Evolutionary conservation across 2,113 vertebrate species (phyloP).

Genomic region (Oxyruncus cristatus): DNA sequence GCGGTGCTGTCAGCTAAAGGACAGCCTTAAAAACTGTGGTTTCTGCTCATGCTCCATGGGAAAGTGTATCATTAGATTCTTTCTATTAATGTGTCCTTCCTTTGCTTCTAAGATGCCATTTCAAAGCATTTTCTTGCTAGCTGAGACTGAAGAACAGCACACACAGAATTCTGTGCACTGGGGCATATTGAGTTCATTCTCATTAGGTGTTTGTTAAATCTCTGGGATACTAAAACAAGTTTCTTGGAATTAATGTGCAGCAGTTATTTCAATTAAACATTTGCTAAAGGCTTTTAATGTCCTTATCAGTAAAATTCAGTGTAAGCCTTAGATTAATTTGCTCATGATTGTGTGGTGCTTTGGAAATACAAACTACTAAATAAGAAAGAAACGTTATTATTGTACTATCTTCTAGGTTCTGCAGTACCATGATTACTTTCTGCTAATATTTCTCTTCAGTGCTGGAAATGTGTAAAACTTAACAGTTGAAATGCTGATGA

Average conservation of each 20-base stretch:
- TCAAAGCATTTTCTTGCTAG: background rate
- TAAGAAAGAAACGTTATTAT: background rate
- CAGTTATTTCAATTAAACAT: constrained; percentile 43
- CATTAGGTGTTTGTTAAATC: background rate
- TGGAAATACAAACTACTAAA: constrained; percentile 32
- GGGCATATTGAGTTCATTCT: background rate
- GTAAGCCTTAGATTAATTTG: constrained; percentile 43
- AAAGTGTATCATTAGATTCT: background rate
- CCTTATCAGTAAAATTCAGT: constrained; percentile 15
- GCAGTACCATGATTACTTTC: background rate
- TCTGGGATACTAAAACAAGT: background rate
- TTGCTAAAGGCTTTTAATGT: constrained; percentile 41
- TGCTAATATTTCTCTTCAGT: background rate
- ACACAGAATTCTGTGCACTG: background rate
- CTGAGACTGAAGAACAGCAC: background rate
- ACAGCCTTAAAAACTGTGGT: background rate
- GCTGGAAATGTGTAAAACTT: background rate
- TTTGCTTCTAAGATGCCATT: background rate
- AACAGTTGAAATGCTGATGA: background rate
- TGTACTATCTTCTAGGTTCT: background rate
- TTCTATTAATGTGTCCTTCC: background rate
- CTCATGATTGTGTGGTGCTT: background rate
- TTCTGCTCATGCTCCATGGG: background rate
- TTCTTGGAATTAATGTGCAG: background rate
- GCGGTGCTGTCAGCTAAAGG: background rate